A percentile compares a stretch with the other conserved stretches of the same genome.
phyloP scores from a whole-genome alignment of 2,888 invertebrate genomes.

The Argyra leucocephala region DNA sequence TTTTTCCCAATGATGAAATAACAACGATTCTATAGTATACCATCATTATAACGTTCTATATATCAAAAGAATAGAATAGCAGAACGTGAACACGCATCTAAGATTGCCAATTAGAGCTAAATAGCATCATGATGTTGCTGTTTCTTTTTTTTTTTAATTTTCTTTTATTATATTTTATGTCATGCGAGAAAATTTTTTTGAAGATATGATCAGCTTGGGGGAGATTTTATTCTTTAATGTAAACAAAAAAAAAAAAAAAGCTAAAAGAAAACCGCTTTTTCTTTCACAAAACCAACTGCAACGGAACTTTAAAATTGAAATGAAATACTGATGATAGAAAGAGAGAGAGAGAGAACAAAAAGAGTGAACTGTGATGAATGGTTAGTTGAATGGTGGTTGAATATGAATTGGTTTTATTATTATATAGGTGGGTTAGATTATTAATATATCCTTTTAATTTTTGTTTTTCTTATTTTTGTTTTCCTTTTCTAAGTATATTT shows the following conservation, averaged over 20 bases:
- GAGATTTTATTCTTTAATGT: no score
- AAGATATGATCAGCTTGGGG: no score
- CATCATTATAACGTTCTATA: not conserved
- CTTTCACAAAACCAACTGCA: no score
- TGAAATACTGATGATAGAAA: no score
- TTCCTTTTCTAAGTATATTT: not conserved
- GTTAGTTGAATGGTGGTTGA: no score
- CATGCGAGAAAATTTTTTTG: not conserved
- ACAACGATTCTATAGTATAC: not conserved
- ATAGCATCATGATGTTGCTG: not conserved
- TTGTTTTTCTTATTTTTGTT: not conserved
- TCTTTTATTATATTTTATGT: not conserved
- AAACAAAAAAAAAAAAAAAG: no score
- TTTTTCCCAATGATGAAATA: not conserved
- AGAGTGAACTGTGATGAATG: no score
- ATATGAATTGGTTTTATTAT: not conserved
- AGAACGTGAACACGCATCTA: conserved; percentile 2
- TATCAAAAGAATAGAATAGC: not conserved
- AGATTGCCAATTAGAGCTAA: conserved; percentile 3
- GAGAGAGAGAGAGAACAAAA: no score
- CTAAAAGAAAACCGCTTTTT: no score
- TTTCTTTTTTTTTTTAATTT: not conserved
- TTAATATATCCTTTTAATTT: not conserved
- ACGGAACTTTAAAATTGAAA: no score
- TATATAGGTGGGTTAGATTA: not conserved